These are phyloP conservation scores for Clarias laeviceps DNA, from an alignment of 2,797 vertebrate species.

Conservation along the genomic window DNA sequence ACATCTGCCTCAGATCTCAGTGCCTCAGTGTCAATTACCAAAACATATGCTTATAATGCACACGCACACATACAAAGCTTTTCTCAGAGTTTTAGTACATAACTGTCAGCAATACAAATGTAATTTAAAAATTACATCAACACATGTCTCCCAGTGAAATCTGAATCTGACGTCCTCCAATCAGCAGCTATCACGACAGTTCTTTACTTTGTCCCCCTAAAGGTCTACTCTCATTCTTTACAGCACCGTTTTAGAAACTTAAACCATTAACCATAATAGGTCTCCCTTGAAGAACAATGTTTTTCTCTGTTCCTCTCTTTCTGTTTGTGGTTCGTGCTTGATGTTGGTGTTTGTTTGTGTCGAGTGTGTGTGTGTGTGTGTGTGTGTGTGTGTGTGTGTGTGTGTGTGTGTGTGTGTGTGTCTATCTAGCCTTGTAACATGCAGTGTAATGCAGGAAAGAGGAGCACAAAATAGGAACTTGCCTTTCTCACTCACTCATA, in stretches of 20 bases:
- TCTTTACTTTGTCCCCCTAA: background rate
- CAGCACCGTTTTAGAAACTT: background rate
- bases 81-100: background rate
- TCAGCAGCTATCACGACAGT: background rate
- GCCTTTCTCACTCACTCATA: background rate
- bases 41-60: conserved; percentile 23
- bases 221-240: background rate
- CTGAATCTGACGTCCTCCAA: background rate
- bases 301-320: background rate
- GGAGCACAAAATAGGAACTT: background rate
- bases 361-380: conserved; percentile 7
- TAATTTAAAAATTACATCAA: background rate
- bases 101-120: background rate
- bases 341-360: background rate
- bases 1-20: conserved; percentile 20
- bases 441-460: background rate
- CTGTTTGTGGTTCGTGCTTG: background rate
- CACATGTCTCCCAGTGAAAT: background rate
- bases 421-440: background rate
- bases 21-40: background rate
- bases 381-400: background rate
- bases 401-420: background rate
- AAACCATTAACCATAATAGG: background rate
- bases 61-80: conserved; percentile 1
- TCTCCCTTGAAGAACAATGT: background rate